A percentile compares a stretch with the other conserved stretches of the same genome.
Conservation (phyloP, 2,888 invertebrate genomes). For the Eustalomyia histrio region DNA sequence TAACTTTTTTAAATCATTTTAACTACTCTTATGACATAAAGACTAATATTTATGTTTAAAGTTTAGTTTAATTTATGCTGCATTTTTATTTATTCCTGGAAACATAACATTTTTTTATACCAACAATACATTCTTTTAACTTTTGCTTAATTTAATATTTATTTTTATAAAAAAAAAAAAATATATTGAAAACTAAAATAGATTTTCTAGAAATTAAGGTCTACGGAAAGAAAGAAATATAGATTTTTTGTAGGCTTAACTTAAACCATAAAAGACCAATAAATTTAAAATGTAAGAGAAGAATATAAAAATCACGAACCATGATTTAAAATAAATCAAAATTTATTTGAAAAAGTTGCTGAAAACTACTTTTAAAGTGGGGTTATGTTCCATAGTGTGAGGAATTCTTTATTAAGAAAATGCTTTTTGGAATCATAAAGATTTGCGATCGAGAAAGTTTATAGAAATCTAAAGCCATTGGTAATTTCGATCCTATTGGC, state of each 20-base stretch:
- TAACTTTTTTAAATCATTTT: conserved; percentile 53
- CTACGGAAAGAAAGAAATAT: conserved; percentile 47
- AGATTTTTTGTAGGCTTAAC: conserved; percentile 18
- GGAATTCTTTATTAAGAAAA: no score
- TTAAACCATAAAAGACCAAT: conserved; percentile 43
- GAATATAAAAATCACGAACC: no score
- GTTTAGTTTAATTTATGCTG: conserved; percentile 34
- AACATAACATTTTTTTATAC: conserved; percentile 60
- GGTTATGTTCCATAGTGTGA: no score
- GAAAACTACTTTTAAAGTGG: no score
- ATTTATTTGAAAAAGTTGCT: no score
- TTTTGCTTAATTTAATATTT: conserved; percentile 42
- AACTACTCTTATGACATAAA: conserved; percentile 56
- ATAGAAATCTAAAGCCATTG: no score
- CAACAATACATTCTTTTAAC: conserved; percentile 54
- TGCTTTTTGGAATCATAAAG: no score
- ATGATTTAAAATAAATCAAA: no score
- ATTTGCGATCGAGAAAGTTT: no score
- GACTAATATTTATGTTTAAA: conserved; percentile 42
- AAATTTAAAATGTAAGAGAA: not conserved
- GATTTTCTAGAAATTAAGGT: conserved; percentile 61
- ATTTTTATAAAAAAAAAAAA: conserved; percentile 33
- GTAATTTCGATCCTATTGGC: no score
- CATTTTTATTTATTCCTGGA: conserved; percentile 12
- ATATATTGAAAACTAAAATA: conserved; percentile 33